Evolutionary conservation across 2,113 vertebrate species (phyloP).

Genomic region (Nothobranchius furzeri): DNA sequence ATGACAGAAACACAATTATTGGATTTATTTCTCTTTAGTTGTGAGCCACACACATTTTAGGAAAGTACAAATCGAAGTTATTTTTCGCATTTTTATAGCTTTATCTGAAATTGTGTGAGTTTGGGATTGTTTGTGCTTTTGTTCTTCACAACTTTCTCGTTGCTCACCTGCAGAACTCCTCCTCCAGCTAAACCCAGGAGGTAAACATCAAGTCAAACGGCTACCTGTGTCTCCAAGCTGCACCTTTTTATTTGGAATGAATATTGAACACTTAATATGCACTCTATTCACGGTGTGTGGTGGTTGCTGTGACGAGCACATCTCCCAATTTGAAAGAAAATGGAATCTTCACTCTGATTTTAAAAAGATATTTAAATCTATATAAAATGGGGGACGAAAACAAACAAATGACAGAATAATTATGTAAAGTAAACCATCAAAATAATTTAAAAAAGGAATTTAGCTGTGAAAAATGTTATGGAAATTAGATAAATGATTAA

Average conservation of each 20-base stretch:
- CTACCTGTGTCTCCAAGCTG: constrained; percentile 6
- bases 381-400: neutral
- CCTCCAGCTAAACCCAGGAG: constrained; percentile 53
- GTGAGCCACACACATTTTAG: no score
- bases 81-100: no score
- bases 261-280: constrained; percentile 1
- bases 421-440: neutral
- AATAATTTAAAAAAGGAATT: no score
- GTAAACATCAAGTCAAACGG: constrained; percentile 41
- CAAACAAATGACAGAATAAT: neutral
- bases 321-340: neutral
- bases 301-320: neutral
- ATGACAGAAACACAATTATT: no score
- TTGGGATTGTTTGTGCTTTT: constrained; percentile 17
- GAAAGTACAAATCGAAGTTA: no score
- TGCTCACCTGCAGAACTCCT: constrained; percentile 50
- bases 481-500: no score
- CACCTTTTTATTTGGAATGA: constrained; percentile 14
- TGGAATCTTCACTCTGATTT: no score
- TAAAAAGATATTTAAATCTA: no score
- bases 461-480: no score
- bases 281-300: neutral
- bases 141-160: constrained; percentile 4
- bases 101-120: constrained; percentile 2
- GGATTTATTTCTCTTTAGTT: no score